phyloP scores from a whole-genome alignment of 2,113 vertebrate species.

The Polypterus bichir region DNA sequence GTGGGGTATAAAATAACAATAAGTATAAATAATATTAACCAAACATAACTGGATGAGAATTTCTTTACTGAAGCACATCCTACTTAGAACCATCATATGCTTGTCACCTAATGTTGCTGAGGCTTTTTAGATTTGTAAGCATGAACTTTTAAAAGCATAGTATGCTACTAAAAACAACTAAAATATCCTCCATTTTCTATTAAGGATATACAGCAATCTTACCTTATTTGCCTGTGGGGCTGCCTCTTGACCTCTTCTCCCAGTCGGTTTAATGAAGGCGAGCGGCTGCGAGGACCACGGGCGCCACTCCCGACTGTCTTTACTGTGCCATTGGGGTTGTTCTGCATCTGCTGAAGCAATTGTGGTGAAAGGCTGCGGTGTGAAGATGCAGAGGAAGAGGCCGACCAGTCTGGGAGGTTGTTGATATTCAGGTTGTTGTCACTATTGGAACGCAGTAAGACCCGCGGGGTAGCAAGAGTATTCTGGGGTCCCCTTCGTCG shows the following conservation, averaged over 20 bases:
- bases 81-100: too few species aligned
- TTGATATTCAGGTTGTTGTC: constrained; percentile 77
- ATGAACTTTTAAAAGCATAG: too few species aligned
- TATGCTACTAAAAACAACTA: too few species aligned
- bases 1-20: too few species aligned
- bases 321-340: constrained; percentile 73
- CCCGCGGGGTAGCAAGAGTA: constrained; percentile 70
- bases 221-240: constrained; percentile 67
- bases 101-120: too few species aligned
- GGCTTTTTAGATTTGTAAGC: too few species aligned
- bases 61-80: too few species aligned
- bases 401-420: constrained; percentile 55
- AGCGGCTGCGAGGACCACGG: constrained; percentile 66
- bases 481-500: constrained; percentile 64
- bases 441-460: constrained; percentile 86
- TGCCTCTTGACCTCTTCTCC: constrained; percentile 66
- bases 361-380: constrained; percentile 89
- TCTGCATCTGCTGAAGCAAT: constrained; percentile 75
- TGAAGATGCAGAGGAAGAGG: constrained; percentile 49
- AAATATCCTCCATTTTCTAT: too few species aligned
- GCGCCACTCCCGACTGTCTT: constrained; percentile 64
- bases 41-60: too few species aligned
- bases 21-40: too few species aligned
- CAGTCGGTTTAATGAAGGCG: constrained; percentile 79
- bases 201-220: constrained; percentile 13